A percentile compares a stretch with the other conserved stretches of the same genome.
Conservation (phyloP, 92 coral and sea anemone genomes). For the Parazoanthus atlanticus region DNA sequence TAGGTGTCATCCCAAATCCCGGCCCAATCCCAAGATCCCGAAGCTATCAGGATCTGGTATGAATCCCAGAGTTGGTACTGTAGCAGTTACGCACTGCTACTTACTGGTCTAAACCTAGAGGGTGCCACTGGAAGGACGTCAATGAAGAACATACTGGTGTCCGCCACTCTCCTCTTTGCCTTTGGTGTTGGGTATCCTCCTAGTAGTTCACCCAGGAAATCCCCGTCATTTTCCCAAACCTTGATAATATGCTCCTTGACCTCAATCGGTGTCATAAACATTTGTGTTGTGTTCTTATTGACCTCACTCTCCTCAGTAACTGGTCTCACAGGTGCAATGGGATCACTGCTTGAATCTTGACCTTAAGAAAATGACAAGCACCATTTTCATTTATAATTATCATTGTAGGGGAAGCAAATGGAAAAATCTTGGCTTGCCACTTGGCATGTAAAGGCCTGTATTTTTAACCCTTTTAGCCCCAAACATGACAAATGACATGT, state of each 20-base stretch:
- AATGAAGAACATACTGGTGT: conserved; percentile 86
- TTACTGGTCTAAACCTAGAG: conserved; percentile 96
- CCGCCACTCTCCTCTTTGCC: conserved; percentile 74
- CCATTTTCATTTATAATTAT: background rate
- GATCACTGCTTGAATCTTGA: conserved; percentile 18
- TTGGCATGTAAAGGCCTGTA: too few relatives aligned
- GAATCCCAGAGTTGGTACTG: too few relatives aligned
- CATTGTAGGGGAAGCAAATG: too few relatives aligned
- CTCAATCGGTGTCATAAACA: conserved; percentile 78
- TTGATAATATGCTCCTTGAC: conserved; percentile 73
- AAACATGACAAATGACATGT: too few relatives aligned
- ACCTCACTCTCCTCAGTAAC: conserved; percentile 52
- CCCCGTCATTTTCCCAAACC: conserved; percentile 85
- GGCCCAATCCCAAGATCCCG: too few relatives aligned
- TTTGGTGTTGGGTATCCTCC: conserved; percentile 90
- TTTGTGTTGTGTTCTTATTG: conserved; percentile 70
- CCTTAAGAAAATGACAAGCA: conserved; percentile 26
- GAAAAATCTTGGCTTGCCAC: too few relatives aligned
- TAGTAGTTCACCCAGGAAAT: conserved; percentile 66
- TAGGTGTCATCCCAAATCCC: too few relatives aligned
- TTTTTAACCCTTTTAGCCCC: too few relatives aligned
- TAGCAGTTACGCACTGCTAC: too few relatives aligned
- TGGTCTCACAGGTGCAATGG: conserved; percentile 4
- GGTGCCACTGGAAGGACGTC: conserved; percentile 95
- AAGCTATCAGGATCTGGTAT: too few relatives aligned